Base-by-base conservation (phyloP, 2,888 invertebrate species). In the Scaeva pyrastri region DNA sequence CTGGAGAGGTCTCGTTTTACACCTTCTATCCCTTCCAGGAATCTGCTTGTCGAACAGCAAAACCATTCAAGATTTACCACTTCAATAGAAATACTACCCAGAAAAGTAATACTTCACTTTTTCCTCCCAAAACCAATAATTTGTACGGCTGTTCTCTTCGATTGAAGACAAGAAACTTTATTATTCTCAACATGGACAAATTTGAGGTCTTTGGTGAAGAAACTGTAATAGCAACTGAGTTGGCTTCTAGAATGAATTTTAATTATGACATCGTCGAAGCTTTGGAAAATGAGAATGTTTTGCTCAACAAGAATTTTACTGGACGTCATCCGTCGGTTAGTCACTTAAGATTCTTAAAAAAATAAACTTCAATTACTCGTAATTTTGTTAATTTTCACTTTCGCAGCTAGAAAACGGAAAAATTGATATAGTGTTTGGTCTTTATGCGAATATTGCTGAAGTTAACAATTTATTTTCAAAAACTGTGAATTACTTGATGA, bases 211-310 rank as follows among this genome's bases (percentile, higher is more conserved):
- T 10, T 0, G 0, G 2, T 2, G 2, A 43, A 14, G 62, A 62
- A 43, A 0, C 4, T n/a, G 5, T 23, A 5, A 41, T 62, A 1
- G 0, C 26, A 11, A 64, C n/a, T 4, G 64, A 64, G 16, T n/a
- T 62, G 3, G 39, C 39, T 1, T 41, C 12, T 7, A 41, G 60
- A 41, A 14, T 60, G 43, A 62, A 62, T 62, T 43, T 62, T 11
- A 55, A 12, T 45, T 45, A 16, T 16, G 16, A 45, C 0, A 16
- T 45, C 16, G 2, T 16, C 16, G 2, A 2, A 2, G 16, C 45
- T 3, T 48, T 5, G 11, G 8, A 2, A 1, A 0, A 8, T 7
- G 19, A 48, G 1, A 4, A 10, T 6, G 3, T 19, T 48, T 10
- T 19, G 10, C 48, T 48, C 10, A 48, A 48, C 11, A 11, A 19